Evolutionary conservation across 2,888 invertebrate genomes (phyloP).

Genomic region (Tupiocoris notatus): DNA sequence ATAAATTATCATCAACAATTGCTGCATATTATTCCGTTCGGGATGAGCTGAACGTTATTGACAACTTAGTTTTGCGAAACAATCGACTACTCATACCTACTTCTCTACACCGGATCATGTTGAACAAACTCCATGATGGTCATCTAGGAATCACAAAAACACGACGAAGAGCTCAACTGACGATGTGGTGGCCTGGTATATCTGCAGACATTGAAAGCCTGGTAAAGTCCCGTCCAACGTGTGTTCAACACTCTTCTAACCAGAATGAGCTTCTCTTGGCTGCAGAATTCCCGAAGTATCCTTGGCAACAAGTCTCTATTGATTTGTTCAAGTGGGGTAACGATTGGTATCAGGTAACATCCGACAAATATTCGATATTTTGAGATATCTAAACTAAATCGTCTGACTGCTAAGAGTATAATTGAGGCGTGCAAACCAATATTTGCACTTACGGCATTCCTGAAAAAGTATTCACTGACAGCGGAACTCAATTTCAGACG

Average conservation of each 20-base stretch:
- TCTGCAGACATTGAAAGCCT: slow-evolving; percentile 22
- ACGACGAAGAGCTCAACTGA: slow-evolving; percentile 3
- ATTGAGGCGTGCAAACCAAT: neutral
- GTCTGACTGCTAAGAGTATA: neutral
- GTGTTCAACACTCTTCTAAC: slow-evolving; percentile 27
- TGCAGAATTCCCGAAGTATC: neutral
- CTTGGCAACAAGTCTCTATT: slow-evolving; percentile 19
- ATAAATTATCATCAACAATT: no score
- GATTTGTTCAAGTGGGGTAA: neutral
- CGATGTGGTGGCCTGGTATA: slow-evolving; percentile 41
- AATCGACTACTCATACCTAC: slow-evolving; percentile 7
- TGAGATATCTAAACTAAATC: neutral
- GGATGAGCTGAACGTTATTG: slow-evolving; percentile 3
- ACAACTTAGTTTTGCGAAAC: neutral
- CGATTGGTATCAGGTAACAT: no score
- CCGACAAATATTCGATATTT: slow-evolving; percentile 11
- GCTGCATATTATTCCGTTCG: slow-evolving; percentile 13
- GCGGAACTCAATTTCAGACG: slow-evolving; percentile 24
- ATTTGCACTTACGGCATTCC: slow-evolving; percentile 12
- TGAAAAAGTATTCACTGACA: neutral
- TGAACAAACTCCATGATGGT: slow-evolving; percentile 23
- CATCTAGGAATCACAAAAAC: slow-evolving; percentile 28
- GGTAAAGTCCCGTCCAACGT: slow-evolving; percentile 16
- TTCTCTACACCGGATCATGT: slow-evolving; percentile 1
- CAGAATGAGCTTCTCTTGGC: slow-evolving; percentile 20